phyloP scores from a whole-genome alignment of 2,113 vertebrate genomes.

The Nothobranchius furzeri region DNA sequence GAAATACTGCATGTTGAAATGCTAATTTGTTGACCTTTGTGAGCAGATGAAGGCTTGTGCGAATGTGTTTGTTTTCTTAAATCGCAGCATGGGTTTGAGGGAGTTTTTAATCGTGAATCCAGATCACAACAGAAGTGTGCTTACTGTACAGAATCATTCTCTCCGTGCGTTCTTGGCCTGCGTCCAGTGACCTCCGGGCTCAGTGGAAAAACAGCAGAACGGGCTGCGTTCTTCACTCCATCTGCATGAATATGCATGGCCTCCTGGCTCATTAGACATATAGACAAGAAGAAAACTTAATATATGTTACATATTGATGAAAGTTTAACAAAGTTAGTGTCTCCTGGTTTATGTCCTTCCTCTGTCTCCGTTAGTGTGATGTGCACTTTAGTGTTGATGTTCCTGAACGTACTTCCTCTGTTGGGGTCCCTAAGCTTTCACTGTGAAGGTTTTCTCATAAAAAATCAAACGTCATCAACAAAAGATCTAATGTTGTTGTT shows the following conservation, averaged over 20 bases:
- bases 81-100: constrained; percentile 36
- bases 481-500: too few relatives aligned
- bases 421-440: too few relatives aligned
- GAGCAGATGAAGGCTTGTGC: constrained; percentile 45
- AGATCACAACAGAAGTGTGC: constrained; percentile 29
- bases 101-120: constrained; percentile 45
- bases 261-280: constrained; percentile 54
- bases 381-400: too few relatives aligned
- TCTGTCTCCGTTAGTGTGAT: too few relatives aligned
- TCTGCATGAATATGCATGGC: constrained; percentile 71
- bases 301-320: neutral
- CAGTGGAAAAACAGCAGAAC: constrained; percentile 30
- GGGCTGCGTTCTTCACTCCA: constrained; percentile 50
- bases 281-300: neutral
- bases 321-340: neutral
- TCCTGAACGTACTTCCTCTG: too few relatives aligned
- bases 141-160: constrained; percentile 46
- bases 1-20: constrained; percentile 44
- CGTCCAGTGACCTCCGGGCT: constrained; percentile 60
- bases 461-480: too few relatives aligned
- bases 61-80: constrained; percentile 45
- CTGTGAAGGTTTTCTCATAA: too few relatives aligned
- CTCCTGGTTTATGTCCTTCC: too few relatives aligned
- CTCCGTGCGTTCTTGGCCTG: constrained; percentile 55
- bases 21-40: constrained; percentile 63